Evolutionary conservation across 2,797 vertebrate species (phyloP).

Genomic region (Spinus pinus): DNA sequence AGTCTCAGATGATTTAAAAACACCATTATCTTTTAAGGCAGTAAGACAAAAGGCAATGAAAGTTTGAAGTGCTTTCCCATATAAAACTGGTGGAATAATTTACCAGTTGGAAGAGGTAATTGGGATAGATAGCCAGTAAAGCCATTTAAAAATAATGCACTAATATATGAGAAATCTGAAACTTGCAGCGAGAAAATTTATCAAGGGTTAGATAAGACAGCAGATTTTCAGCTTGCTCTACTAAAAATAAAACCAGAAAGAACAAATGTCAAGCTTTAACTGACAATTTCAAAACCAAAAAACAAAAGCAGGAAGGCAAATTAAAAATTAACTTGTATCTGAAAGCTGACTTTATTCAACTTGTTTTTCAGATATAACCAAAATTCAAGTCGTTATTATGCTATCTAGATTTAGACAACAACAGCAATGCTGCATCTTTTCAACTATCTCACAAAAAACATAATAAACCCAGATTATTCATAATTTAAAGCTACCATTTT

Average conservation of each 20-base stretch:
- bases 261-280: not conserved
- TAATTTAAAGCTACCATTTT: not conserved
- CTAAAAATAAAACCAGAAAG: slow-evolving; percentile 13
- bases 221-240: not conserved
- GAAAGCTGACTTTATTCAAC: not conserved
- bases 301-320: not conserved
- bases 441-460: not conserved
- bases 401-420: not conserved
- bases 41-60: not conserved
- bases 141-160: not conserved
- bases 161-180: not conserved
- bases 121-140: not conserved
- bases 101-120: not conserved
- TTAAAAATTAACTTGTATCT: not conserved
- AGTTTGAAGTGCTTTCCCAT: not conserved
- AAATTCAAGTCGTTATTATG: not conserved
- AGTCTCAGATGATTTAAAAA: not conserved
- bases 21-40: not conserved
- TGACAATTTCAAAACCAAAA: not conserved
- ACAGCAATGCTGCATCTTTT: not conserved
- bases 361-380: not conserved
- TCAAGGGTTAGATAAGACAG: not conserved
- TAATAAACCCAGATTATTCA: not conserved
- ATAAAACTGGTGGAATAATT: not conserved
- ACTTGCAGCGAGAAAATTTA: not conserved